phyloP scores from a whole-genome alignment of 2,113 vertebrate species.

The Odontesthes bonariensis region DNA sequence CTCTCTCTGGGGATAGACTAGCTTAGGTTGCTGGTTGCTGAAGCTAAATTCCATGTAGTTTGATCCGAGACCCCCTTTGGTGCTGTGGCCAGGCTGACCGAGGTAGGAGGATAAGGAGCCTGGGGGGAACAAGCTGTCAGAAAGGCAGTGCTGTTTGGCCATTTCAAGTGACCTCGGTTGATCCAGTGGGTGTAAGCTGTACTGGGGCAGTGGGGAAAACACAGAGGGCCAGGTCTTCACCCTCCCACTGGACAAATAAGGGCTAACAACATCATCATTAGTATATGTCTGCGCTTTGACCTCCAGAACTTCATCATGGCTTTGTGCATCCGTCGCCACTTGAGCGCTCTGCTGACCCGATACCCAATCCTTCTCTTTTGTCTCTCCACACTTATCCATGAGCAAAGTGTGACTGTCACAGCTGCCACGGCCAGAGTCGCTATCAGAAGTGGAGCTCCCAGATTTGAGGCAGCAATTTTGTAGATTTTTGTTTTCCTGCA shows the following conservation, averaged over 20 bases:
- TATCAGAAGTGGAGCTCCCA: constrained; percentile 82
- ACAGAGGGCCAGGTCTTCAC: constrained; percentile 84
- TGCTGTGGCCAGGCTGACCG: constrained; percentile 35
- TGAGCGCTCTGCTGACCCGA: constrained; percentile 28
- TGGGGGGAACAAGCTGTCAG: constrained; percentile 40
- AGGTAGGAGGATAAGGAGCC: constrained; percentile 41
- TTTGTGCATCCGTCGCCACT: neutral
- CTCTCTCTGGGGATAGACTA: constrained; percentile 17
- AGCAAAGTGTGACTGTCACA: constrained; percentile 91
- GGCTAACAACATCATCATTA: constrained; percentile 43
- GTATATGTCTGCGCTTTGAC: constrained; percentile 8
- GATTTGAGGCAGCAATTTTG: constrained; percentile 70
- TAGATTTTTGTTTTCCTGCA: constrained; percentile 78
- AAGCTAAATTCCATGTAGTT: constrained; percentile 40
- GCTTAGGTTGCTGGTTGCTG: constrained; percentile 22
- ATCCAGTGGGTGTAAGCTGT: constrained; percentile 31
- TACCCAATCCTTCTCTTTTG: constrained; percentile 57
- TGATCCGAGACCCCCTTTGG: constrained; percentile 2
- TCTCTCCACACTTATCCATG: constrained; percentile 82
- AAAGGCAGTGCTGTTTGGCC: constrained; percentile 55
- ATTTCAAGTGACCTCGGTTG: constrained; percentile 56
- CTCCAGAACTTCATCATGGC: constrained; percentile 38
- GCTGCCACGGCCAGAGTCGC: constrained; percentile 91
- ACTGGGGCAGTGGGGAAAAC: constrained; percentile 69
- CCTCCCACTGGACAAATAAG: constrained; percentile 60